Percentiles rank a stretch among this genome's conserved stretches.
phyloP scores from a whole-genome alignment of 2,888 invertebrate species.

The Acanthosepion pharaonis region DNA sequence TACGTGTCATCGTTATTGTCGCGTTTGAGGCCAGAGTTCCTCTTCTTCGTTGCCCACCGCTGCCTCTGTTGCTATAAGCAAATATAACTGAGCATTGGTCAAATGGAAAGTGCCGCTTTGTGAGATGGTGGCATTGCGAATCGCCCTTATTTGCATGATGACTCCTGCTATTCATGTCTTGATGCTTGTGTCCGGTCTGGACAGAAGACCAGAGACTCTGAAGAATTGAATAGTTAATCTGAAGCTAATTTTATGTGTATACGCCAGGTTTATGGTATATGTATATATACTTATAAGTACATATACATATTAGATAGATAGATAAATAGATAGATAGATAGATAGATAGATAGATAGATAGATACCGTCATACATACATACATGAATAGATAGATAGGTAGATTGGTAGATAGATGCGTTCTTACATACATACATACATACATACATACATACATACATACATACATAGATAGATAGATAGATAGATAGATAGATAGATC shows the following conservation, averaged over 20 bases:
- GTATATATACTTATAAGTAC: too few species aligned
- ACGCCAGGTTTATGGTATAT: not conserved
- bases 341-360: too few species aligned
- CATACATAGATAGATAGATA: too few species aligned
- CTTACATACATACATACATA: too few species aligned
- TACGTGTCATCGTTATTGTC: not conserved
- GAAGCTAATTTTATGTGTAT: not conserved
- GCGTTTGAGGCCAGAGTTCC: not conserved
- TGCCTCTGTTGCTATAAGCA: not conserved
- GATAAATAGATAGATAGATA: too few species aligned
- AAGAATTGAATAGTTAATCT: not conserved
- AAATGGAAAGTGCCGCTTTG: not conserved
- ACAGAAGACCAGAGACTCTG: not conserved
- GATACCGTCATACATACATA: too few species aligned
- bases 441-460: too few species aligned
- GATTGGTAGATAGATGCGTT: too few species aligned
- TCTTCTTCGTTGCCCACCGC: not conserved
- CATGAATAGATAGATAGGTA: too few species aligned
- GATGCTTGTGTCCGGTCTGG: not conserved
- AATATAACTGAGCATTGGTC: not conserved
- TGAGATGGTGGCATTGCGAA: not conserved
- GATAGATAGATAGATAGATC: too few species aligned
- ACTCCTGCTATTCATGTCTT: not conserved
- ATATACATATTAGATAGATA: too few species aligned
- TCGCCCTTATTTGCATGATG: not conserved